Conservation (phyloP, 2,113 vertebrate genomes). For the Barbus barbus region DNA sequence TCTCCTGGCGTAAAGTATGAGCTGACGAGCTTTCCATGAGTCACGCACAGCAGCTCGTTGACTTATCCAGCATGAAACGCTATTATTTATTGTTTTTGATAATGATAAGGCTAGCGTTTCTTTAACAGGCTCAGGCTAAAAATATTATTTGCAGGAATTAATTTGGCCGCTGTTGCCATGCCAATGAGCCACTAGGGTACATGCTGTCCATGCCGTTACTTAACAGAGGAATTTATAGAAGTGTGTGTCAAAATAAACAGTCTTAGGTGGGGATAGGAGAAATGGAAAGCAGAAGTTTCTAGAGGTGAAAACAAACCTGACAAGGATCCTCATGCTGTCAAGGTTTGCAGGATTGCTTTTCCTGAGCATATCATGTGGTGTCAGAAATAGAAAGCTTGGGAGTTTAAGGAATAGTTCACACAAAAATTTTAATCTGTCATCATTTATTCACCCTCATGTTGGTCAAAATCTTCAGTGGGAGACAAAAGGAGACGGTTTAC, state of each 20-base stretch:
- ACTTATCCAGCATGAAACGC: conserved; percentile 46
- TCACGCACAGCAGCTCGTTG: conserved; percentile 36
- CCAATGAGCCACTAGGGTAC: conserved; percentile 25
- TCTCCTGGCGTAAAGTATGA: conserved; percentile 37
- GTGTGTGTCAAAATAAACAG: not conserved
- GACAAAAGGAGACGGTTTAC: not conserved
- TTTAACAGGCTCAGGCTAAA: conserved; percentile 43
- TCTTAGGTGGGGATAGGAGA: not conserved
- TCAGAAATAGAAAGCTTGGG: not conserved
- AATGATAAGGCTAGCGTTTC: conserved; percentile 36
- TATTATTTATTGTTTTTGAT: conserved; percentile 51
- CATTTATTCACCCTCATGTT: not conserved
- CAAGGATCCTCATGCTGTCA: not conserved
- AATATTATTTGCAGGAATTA: conserved; percentile 33
- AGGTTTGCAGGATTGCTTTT: not conserved
- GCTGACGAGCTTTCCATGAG: conserved; percentile 26
- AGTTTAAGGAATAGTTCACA: not conserved
- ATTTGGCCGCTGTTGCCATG: conserved; percentile 46
- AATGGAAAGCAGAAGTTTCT: not conserved
- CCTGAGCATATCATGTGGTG: not conserved
- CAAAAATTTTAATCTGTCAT: not conserved
- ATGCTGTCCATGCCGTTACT: not conserved
- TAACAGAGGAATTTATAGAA: conserved; percentile 3
- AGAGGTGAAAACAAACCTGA: not conserved
- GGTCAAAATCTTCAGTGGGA: not conserved